phyloP scores from a whole-genome alignment of 2,888 invertebrate species.

The Yponomeuta sedellus region DNA sequence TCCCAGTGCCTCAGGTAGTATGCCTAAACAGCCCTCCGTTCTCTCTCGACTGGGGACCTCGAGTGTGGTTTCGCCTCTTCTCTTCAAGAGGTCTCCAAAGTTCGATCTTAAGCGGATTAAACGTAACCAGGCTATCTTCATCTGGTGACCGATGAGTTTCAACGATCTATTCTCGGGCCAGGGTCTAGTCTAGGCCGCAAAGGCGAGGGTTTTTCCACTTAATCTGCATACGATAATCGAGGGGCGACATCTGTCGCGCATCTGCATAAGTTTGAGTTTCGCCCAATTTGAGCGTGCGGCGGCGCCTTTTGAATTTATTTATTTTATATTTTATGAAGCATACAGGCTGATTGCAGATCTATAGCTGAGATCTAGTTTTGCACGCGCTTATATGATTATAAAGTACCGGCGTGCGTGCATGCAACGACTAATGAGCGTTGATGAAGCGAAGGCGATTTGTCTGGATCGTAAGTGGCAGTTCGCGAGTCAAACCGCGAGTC shows the following conservation, averaged over 20 bases:
- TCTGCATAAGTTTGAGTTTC: constrained; percentile 68
- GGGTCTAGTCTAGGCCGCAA: constrained; percentile 37
- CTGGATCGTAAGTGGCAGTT: too few species aligned
- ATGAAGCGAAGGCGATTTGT: too few species aligned
- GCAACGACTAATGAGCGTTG: too few species aligned
- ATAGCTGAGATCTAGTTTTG: too few species aligned
- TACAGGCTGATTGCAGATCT: constrained; percentile 28
- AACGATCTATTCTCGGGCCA: constrained; percentile 32
- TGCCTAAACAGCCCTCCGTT: background rate
- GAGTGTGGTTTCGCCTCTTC: background rate
- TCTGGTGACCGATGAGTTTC: background rate
- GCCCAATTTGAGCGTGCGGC: constrained; percentile 54
- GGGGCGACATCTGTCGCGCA: constrained; percentile 63
- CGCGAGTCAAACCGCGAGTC: too few species aligned
- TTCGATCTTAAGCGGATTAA: background rate
- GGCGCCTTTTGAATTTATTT: constrained; percentile 62
- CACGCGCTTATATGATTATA: too few species aligned
- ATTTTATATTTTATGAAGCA: constrained; percentile 24
- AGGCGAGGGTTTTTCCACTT: constrained; percentile 44
- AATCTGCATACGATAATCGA: constrained; percentile 71
- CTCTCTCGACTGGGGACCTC: background rate
- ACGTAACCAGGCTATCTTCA: background rate
- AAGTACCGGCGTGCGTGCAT: too few species aligned
- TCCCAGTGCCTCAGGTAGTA: background rate
- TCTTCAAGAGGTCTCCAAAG: background rate